These are phyloP conservation scores for Lampropteryx suffumata DNA, from an alignment of 2,888 invertebrate genomes.

Conservation along the genomic window DNA sequence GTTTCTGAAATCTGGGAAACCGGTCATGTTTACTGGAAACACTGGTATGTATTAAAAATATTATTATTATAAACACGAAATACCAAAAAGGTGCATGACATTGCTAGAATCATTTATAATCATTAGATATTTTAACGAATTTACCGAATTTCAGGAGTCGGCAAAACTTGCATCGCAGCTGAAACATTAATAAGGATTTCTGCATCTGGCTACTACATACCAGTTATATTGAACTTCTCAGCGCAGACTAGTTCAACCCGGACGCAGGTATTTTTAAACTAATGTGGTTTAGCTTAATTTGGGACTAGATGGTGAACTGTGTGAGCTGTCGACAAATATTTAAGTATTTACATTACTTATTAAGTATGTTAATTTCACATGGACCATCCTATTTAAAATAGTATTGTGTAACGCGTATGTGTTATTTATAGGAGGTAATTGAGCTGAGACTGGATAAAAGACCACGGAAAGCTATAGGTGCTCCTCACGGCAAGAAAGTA, in stretches of 20 bases:
- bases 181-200: slow-evolving; percentile 87
- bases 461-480: slow-evolving; percentile 90
- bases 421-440: slow-evolving; percentile 86
- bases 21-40: slow-evolving; percentile 94
- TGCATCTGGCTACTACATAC: slow-evolving; percentile 84
- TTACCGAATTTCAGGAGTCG: slow-evolving; percentile 85
- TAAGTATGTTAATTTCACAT: too few species aligned
- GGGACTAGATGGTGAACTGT: too few species aligned
- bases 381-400: too few species aligned
- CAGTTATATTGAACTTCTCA: slow-evolving; percentile 93
- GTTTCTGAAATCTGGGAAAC: slow-evolving; percentile 87
- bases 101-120: too few species aligned
- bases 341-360: too few species aligned
- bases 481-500: slow-evolving; percentile 91
- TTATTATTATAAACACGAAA: too few species aligned
- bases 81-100: too few species aligned
- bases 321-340: too few species aligned
- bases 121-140: too few species aligned
- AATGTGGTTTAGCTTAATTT: too few species aligned
- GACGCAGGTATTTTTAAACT: slow-evolving; percentile 83
- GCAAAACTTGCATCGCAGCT: slow-evolving; percentile 93
- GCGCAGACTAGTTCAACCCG: slow-evolving; percentile 94
- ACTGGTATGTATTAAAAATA: slow-evolving; percentile 82
- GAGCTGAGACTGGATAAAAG: slow-evolving; percentile 93
- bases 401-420: neutral